These are phyloP conservation scores for Phortica variegata DNA, from an alignment of 1,140 invertebrate species.

Conservation along the genomic window DNA sequence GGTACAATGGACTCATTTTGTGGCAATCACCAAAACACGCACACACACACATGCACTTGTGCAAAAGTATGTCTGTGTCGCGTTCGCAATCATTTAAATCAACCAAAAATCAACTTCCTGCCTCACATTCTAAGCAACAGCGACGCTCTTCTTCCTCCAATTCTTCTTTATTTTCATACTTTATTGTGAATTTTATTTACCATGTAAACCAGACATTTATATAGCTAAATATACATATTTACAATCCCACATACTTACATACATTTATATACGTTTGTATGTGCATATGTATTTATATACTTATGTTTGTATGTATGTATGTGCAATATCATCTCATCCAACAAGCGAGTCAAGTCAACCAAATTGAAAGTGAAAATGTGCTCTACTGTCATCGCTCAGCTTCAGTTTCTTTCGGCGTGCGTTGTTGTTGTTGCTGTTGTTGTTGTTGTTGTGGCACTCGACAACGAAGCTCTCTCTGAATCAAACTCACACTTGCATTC, in stretches of 20 bases:
- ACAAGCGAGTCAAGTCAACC: constrained; percentile 35
- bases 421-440: too few species aligned
- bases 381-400: constrained; percentile 42
- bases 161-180: neutral
- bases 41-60: constrained; percentile 18
- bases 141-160: constrained; percentile 35
- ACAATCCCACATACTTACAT: constrained; percentile 7
- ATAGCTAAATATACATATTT: too few species aligned
- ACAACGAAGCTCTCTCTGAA: too few species aligned
- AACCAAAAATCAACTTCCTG: constrained; percentile 22
- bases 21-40: constrained; percentile 20
- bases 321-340: constrained; percentile 22
- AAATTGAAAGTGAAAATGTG: constrained; percentile 55
- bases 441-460: too few species aligned
- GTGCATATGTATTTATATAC: constrained; percentile 45
- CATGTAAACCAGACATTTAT: too few species aligned
- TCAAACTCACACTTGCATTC: too few species aligned
- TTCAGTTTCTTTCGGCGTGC: too few species aligned
- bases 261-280: constrained; percentile 28
- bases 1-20: constrained; percentile 48
- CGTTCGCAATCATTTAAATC: constrained; percentile 48
- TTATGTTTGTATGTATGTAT: constrained; percentile 19
- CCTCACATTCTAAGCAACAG: neutral
- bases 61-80: constrained; percentile 37
- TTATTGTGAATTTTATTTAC: constrained; percentile 5